Evolutionary conservation across 2,888 invertebrate genomes (phyloP), one percentile per base, ranked within the genome.

Genomic region (Balanococcus diminutus): DNA sequence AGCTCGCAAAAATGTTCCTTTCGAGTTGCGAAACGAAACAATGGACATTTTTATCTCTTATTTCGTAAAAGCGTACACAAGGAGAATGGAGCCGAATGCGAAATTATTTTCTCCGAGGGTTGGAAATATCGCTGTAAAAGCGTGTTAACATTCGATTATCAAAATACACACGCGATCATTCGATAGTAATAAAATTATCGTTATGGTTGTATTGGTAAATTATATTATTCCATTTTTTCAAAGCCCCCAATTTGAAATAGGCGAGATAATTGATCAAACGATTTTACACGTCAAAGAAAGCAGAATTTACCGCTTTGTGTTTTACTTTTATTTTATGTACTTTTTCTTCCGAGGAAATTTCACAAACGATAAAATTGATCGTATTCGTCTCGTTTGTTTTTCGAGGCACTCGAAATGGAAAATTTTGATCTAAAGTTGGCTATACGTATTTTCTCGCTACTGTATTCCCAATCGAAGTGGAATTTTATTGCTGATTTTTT

Each of bases 181-280:
- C 14, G 56, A 19, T 22, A 56, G 56, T 14, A 11, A 56, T 56
- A 22, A 56, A 56, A 56, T 56, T 22, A 56, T 56, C 56, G 56
- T 56, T 56, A 56, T 22, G 56, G 22, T 9, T 22, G 22, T 22
- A 8, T 4, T 19, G 22, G 8, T 22, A 28, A 67, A 67, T 67
- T 28, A 67, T 28, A 67, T 22, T 22, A 56, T 9, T n/a, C 8
- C 22, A 22, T 22, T 56, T 56, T 56, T 56, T 22, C 22, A 22
- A 8, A 16, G 16, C n/a, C n/a, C n/a, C 3, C 25, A 16, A 9
- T 67, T 67, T 28, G 6, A 67, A 67, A 67, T 67, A 16, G 3
- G 16, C 11, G 67, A n/a, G n/a, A 67, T 67, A 67, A 67, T 67
- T 67, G 67, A 67, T 67, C 67, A 67, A 67, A 67, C 67, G 67